Percentiles rank a stretch among this genome's conserved stretches.
Evolutionary conservation across 2,797 vertebrate genomes (phyloP).

Genomic region (Acanthornis magna): DNA sequence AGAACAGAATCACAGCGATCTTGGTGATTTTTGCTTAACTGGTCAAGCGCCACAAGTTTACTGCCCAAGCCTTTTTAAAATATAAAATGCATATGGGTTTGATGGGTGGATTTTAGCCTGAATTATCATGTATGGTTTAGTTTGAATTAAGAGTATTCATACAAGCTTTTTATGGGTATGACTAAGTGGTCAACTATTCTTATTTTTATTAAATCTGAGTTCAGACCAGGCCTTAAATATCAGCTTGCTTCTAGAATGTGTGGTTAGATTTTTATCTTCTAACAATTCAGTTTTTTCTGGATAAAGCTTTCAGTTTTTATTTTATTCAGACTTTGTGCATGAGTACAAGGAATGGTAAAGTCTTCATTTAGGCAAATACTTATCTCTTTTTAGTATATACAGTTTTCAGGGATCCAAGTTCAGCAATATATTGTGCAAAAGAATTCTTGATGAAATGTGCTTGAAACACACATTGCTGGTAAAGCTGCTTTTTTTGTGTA

Average conservation of each 20-base stretch:
- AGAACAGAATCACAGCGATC: neutral
- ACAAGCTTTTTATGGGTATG: neutral
- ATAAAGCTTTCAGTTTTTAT: neutral
- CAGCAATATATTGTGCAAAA: neutral
- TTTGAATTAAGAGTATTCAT: neutral
- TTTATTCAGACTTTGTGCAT: neutral
- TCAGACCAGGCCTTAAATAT: neutral
- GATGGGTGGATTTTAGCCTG: neutral
- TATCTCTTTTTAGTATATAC: neutral
- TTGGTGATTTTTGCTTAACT: neutral
- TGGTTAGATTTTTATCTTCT: neutral
- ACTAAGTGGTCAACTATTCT: neutral
- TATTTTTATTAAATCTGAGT: neutral
- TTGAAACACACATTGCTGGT: neutral
- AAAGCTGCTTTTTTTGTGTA: neutral
- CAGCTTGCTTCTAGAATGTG: neutral
- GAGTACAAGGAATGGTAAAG: neutral
- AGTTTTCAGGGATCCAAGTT: neutral
- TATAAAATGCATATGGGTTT: neutral
- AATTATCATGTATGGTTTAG: neutral
- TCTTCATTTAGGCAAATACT: neutral
- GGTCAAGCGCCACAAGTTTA: neutral
- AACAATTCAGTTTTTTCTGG: neutral
- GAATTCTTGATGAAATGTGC: neutral
- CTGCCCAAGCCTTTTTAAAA: neutral